Conservation (phyloP, 2,888 invertebrate species). For the Boloria selene region DNA sequence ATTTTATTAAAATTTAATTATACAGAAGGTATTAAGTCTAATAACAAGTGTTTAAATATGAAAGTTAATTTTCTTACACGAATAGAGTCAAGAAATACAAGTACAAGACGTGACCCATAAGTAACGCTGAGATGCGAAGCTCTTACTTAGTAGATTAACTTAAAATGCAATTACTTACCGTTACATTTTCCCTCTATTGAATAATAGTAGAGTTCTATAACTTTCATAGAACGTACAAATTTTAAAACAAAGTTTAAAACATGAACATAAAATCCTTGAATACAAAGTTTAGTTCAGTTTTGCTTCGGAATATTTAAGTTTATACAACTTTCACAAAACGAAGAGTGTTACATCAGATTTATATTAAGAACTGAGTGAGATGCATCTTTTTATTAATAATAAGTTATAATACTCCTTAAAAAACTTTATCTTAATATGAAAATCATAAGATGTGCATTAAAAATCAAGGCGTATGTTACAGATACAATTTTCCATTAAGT, state of each 20-base stretch:
- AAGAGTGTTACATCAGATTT: constrained; percentile 1
- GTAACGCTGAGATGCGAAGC: background rate
- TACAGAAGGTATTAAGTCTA: too few species aligned
- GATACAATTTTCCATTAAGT: background rate
- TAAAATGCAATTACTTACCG: too few species aligned
- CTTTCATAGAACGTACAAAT: constrained; percentile 9
- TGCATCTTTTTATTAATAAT: too few species aligned
- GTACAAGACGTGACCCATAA: too few species aligned
- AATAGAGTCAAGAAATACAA: too few species aligned
- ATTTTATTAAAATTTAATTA: too few species aligned
- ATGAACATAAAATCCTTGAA: constrained; percentile 17
- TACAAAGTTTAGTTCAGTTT: constrained; percentile 14
- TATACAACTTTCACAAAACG: constrained; percentile 9
- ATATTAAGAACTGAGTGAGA: too few species aligned
- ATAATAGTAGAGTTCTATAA: constrained; percentile 1
- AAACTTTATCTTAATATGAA: background rate
- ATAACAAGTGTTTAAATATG: too few species aligned
- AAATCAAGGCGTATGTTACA: too few species aligned
- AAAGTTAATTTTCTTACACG: too few species aligned
- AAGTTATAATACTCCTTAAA: background rate
- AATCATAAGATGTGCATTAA: too few species aligned
- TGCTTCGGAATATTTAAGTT: constrained; percentile 24
- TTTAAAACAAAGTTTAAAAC: constrained; percentile 10
- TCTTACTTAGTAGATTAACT: too few species aligned
- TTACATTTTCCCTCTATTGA: constrained; percentile 3